Conservation (phyloP, 2,888 invertebrate species). For the Leucoma salicis region DNA sequence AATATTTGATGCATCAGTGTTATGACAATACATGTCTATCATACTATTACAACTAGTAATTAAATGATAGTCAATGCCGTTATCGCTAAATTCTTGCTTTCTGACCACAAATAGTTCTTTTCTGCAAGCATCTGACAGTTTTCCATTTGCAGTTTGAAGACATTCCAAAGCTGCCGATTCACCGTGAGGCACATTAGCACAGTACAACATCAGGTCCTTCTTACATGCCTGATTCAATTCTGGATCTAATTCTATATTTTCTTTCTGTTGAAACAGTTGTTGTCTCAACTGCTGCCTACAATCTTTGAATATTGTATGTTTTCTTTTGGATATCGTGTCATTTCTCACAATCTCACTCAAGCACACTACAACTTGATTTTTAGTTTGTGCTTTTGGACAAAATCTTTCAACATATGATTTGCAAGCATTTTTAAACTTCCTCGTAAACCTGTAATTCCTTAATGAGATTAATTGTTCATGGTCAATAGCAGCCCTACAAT, state of each 20-base stretch:
- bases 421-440: slow-evolving; percentile 97
- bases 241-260: slow-evolving; percentile 93
- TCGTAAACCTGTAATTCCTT: slow-evolving; percentile 96
- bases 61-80: slow-evolving; percentile 93
- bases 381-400: slow-evolving; percentile 87
- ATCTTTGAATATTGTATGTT: slow-evolving; percentile 91
- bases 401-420: slow-evolving; percentile 88
- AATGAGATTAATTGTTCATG: slow-evolving; percentile 97
- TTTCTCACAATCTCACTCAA: slow-evolving; percentile 95
- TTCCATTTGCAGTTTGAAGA: slow-evolving; percentile 84
- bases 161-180: slow-evolving; percentile 91
- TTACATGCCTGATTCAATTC: slow-evolving; percentile 91
- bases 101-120: slow-evolving; percentile 92
- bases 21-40: slow-evolving; percentile 92
- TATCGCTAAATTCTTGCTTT: slow-evolving; percentile 92
- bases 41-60: slow-evolving; percentile 92
- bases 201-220: slow-evolving; percentile 88
- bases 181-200: slow-evolving; percentile 85
- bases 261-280: slow-evolving; percentile 95
- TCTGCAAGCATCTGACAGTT: slow-evolving; percentile 87
- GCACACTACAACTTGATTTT: slow-evolving; percentile 90
- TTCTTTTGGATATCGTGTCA: slow-evolving; percentile 89
- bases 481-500: slow-evolving; percentile 96
- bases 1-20: slow-evolving; percentile 85
- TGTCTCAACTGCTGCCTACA: slow-evolving; percentile 95